These are phyloP conservation scores for Papilio machaon DNA, from an alignment of 1,140 invertebrate species.

Conservation along the genomic window DNA sequence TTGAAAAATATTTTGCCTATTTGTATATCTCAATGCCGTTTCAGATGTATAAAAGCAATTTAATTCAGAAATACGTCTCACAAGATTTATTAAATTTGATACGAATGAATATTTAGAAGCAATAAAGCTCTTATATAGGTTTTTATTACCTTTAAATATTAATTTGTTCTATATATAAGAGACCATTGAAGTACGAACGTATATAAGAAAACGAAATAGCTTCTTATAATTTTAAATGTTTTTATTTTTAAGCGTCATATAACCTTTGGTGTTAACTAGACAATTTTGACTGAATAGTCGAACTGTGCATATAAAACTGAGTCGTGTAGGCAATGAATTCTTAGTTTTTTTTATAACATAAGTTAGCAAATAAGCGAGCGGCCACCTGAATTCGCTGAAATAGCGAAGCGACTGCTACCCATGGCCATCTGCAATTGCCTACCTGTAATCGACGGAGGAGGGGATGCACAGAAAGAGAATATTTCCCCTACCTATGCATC, in stretches of 20 bases:
- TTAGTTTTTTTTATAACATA: too few relatives aligned
- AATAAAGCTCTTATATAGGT: background rate
- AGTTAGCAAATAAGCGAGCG: too few relatives aligned
- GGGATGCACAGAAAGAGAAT: too few relatives aligned
- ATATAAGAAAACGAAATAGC: background rate
- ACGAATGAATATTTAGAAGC: background rate
- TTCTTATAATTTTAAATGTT: background rate
- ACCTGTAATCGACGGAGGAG: too few relatives aligned
- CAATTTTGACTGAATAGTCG: too few relatives aligned
- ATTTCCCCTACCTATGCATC: too few relatives aligned
- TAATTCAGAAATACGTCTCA: conserved; percentile 5
- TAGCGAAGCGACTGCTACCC: too few relatives aligned
- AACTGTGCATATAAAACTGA: too few relatives aligned
- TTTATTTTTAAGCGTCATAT: background rate
- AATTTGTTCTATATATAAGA: background rate
- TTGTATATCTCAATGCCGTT: background rate
- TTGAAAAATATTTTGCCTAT: background rate
- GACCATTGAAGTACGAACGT: background rate
- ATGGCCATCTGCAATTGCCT: too few relatives aligned
- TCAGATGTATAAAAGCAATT: conserved; percentile 2
- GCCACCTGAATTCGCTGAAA: too few relatives aligned
- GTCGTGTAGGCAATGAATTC: too few relatives aligned
- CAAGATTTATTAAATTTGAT: background rate
- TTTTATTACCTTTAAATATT: background rate
- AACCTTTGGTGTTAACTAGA: too few relatives aligned